Percentiles rank a stretch among this genome's conserved stretches.
phyloP scores from a whole-genome alignment of 2,113 vertebrate genomes.

The Cavia porcellus region DNA sequence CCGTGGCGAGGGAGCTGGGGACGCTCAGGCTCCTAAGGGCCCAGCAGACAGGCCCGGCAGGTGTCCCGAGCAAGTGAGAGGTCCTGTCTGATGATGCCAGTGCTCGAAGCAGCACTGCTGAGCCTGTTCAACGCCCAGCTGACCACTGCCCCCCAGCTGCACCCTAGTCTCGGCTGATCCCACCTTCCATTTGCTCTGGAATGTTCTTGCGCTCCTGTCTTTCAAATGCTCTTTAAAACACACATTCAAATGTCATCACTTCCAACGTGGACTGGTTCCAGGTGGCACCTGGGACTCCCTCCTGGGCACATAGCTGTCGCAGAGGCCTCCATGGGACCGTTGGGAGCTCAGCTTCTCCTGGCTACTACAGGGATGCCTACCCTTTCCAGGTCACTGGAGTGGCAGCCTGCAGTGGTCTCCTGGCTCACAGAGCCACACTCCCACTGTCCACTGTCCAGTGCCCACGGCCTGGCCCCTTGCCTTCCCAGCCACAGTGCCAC shows the following conservation, averaged over 20 bases:
- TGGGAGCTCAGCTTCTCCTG: neutral
- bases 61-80: neutral
- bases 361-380: neutral
- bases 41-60: neutral
- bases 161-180: neutral
- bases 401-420: neutral
- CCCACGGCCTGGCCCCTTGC: neutral
- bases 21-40: neutral
- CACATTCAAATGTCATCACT: accelerated
- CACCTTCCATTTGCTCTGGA: neutral
- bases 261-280: accelerated
- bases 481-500: accelerated
- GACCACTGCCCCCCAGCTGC: neutral
- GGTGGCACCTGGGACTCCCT: accelerated
- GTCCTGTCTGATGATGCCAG: accelerated
- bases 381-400: neutral
- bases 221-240: neutral
- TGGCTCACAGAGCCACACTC: neutral
- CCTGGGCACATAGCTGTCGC: accelerated
- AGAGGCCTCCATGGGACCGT: neutral
- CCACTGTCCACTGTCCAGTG: neutral
- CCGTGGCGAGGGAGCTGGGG: neutral
- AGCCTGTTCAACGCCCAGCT: neutral
- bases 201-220: neutral
- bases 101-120: neutral